Conservation (phyloP, 2,797 vertebrate genomes). For the Channa striata region DNA sequence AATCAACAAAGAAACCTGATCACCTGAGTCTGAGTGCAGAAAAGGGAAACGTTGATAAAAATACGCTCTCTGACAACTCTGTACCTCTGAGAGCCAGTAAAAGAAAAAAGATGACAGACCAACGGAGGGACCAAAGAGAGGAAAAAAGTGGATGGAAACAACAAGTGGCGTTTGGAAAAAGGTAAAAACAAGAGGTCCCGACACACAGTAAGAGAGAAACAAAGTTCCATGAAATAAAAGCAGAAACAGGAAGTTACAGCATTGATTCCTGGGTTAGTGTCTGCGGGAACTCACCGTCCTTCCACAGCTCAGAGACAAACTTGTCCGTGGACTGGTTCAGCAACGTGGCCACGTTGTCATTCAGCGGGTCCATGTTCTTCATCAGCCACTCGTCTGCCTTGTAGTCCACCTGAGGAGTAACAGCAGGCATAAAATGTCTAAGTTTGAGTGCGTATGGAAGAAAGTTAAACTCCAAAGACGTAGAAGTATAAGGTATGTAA, state of each 20-base stretch:
- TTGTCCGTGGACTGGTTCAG: slow-evolving; percentile 97
- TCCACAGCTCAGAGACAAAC: slow-evolving; percentile 97
- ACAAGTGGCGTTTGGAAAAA: slow-evolving; percentile 38
- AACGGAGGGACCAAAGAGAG: slow-evolving; percentile 52
- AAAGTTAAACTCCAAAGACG: background rate
- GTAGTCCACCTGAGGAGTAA: slow-evolving; percentile 92
- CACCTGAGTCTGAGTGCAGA: slow-evolving; percentile 97
- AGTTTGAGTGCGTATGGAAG: no score
- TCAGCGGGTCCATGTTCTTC: slow-evolving; percentile 99
- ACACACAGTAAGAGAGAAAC: no score
- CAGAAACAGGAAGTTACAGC: slow-evolving; percentile 33
- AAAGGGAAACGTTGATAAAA: slow-evolving; percentile 97
- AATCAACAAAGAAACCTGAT: slow-evolving; percentile 78
- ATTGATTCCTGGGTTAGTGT: slow-evolving; percentile 21
- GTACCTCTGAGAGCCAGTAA: slow-evolving; percentile 90
- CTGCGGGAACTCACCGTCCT: slow-evolving; percentile 88
- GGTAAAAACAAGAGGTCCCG: no score
- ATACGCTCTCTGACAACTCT: slow-evolving; percentile 95
- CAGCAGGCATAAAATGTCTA: background rate
- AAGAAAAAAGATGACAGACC: slow-evolving; percentile 66
- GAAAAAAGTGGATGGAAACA: slow-evolving; percentile 45
- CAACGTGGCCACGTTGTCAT: slow-evolving; percentile 94
- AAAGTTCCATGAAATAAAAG: slow-evolving; percentile 58
- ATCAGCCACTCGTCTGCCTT: slow-evolving; percentile 98
- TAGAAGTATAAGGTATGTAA: background rate